Conservation (phyloP, 2,888 invertebrate species). For the Isotomurus palustris region DNA sequence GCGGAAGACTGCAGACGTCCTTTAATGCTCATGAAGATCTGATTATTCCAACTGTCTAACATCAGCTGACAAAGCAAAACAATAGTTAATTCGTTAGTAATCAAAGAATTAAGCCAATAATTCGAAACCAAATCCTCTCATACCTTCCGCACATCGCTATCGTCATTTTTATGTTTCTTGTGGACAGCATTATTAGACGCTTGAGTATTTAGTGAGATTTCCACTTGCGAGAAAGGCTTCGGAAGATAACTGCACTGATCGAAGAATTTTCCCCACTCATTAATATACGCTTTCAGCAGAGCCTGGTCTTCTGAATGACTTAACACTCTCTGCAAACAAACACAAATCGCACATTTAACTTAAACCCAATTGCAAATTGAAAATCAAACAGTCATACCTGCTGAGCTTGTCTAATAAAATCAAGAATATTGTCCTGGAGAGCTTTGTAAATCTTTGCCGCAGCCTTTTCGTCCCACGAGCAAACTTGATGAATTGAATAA, state of each 20-base stretch:
- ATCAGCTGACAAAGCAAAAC: slow-evolving; percentile 65
- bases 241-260: slow-evolving; percentile 96
- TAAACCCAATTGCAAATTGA: slow-evolving; percentile 1
- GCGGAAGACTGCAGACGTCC: slow-evolving; percentile 89
- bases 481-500: slow-evolving; percentile 90
- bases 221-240: slow-evolving; percentile 89
- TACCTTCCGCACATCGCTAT: slow-evolving; percentile 80
- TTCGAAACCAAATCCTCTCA: not conserved
- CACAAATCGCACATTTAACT: too few species aligned
- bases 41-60: slow-evolving; percentile 97
- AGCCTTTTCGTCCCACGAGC: slow-evolving; percentile 95
- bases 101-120: not conserved
- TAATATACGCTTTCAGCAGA: slow-evolving; percentile 90
- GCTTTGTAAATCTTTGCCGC: slow-evolving; percentile 78
- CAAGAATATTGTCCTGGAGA: slow-evolving; percentile 84
- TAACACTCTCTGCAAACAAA: slow-evolving; percentile 64
- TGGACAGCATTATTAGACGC: slow-evolving; percentile 61
- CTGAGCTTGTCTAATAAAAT: slow-evolving; percentile 83
- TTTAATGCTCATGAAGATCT: slow-evolving; percentile 93
- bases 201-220: slow-evolving; percentile 62
- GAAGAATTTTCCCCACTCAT: slow-evolving; percentile 97
- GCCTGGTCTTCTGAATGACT: slow-evolving; percentile 92
- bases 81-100: not conserved
- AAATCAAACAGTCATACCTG: slow-evolving; percentile 23
- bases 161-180: slow-evolving; percentile 65